Evolutionary conservation across 1,140 invertebrate genomes (phyloP).

Genomic region (Drosophila obscura): DNA sequence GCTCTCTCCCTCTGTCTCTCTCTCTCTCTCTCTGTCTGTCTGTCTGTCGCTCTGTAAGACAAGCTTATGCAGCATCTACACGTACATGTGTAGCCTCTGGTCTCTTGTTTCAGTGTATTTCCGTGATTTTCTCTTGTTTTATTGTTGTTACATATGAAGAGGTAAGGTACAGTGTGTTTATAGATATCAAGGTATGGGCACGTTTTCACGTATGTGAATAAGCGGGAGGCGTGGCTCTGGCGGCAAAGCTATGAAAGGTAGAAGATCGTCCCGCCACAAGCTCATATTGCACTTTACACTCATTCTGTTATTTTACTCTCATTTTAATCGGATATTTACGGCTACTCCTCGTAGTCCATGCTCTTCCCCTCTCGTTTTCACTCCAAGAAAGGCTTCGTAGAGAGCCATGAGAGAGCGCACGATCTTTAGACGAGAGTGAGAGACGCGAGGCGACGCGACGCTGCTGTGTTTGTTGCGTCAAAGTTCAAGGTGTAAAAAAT

Average conservation of each 20-base stretch:
- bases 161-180: conserved; percentile 19
- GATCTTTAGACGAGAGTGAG: too few relatives aligned
- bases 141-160: conserved; percentile 25
- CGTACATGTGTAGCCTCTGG: conserved; percentile 4
- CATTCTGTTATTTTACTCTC: too few relatives aligned
- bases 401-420: too few relatives aligned
- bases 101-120: conserved; percentile 20
- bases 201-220: conserved; percentile 44
- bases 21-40: background rate
- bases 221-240: conserved; percentile 29
- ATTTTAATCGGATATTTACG: too few relatives aligned
- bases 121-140: conserved; percentile 14
- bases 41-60: conserved; percentile 17
- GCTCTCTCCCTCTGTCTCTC: background rate
- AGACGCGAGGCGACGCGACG: conserved; percentile 3
- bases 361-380: too few relatives aligned
- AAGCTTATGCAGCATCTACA: conserved; percentile 43
- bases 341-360: too few relatives aligned
- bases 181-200: conserved; percentile 20
- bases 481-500: conserved; percentile 72
- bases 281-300: conserved; percentile 36
- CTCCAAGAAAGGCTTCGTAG: too few relatives aligned
- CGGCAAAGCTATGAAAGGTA: conserved; percentile 9
- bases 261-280: conserved; percentile 32
- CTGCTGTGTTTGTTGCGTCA: conserved; percentile 51